Conservation (phyloP, 35 echinoderm and acorn worm genomes). For the Holothuria glaberrima region DNA sequence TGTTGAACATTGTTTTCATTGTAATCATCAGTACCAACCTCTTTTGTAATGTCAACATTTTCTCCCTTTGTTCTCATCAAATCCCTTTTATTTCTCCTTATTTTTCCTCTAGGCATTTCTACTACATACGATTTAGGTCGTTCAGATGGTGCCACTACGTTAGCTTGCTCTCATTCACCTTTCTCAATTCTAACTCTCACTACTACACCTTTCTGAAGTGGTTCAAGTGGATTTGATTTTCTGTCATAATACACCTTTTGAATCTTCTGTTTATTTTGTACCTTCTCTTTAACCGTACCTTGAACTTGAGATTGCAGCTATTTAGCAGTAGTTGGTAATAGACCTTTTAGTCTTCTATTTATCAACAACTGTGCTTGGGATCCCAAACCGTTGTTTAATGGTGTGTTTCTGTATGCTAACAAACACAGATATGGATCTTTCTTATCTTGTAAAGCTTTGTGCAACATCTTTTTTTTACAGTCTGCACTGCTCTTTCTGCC, state of each 20-base stretch:
- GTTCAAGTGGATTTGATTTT: conserved; percentile 1
- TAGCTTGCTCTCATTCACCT: no score
- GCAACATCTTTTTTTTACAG: no score
- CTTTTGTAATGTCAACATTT: no score
- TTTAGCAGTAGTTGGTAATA: background rate
- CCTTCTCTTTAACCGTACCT: background rate
- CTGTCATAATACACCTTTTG: conserved; percentile 2
- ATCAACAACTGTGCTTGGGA: no score
- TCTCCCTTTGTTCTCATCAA: no score
- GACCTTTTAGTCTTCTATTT: background rate
- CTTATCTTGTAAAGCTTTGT: background rate
- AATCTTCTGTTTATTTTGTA: background rate
- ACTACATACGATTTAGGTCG: background rate
- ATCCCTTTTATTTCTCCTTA: no score
- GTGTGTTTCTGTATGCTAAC: conserved; percentile 4
- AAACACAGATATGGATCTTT: conserved; percentile 12
- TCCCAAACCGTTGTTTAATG: background rate
- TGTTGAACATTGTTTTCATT: no score
- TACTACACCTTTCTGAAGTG: background rate
- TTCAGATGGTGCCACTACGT: background rate
- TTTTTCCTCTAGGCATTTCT: no score
- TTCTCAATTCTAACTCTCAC: background rate
- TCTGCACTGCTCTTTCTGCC: no score
- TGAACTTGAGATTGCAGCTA: background rate
- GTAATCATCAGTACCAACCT: no score